Evolutionary conservation across 2,888 invertebrate genomes (phyloP), one percentile per base, ranked within the genome.

Genomic region (Neria commutata): DNA sequence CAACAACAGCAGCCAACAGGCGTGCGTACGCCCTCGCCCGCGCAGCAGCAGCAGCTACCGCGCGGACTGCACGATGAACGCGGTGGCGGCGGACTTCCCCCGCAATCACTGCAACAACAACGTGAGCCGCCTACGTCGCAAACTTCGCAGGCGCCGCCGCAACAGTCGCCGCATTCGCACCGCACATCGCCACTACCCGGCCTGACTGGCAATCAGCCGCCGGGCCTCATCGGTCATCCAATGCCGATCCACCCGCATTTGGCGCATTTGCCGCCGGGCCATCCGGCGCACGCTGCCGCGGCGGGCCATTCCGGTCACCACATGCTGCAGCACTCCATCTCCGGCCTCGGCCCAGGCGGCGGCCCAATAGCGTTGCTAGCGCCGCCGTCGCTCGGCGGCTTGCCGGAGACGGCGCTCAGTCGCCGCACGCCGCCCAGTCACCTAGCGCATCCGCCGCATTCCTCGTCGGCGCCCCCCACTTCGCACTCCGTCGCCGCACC

Each of bases 101-200:
- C 64, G 11, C 68, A 67, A 24, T 65, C 69, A 3, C 70, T 71
- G 42, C n/a, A n/a, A n/a, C n/a, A n/a, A n/a, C n/a, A n/a, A n/a
- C n/a, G n/a, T n/a, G 79, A 75, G 56, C 62, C 70, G 47, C 70
- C 69, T 6, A 66, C 66, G 11, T 67, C 75, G 56, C 71, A 73
- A 60, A 61, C 73, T 21, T 68, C 78, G 40, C 71, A 74, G 37
- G 65, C 72, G 42, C 66, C 74, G 21, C 69, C 70, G 4, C 77
- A 71, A 51, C 76, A 76, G 56, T 73, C 76, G 2, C 68, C 78
- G 26, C 81, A 76, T 34, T 58, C 74, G 29, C 79, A 81, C 65
- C 75, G 82, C 58, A 76, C 79, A 6, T 81, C 81, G 5, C 83
- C 81, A 16, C 63, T 82, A 56, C 75, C 81, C 1, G 79, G 81